Evolutionary conservation across 2,888 invertebrate genomes (phyloP).

Genomic region (Caenorhabditis sp.): DNA sequence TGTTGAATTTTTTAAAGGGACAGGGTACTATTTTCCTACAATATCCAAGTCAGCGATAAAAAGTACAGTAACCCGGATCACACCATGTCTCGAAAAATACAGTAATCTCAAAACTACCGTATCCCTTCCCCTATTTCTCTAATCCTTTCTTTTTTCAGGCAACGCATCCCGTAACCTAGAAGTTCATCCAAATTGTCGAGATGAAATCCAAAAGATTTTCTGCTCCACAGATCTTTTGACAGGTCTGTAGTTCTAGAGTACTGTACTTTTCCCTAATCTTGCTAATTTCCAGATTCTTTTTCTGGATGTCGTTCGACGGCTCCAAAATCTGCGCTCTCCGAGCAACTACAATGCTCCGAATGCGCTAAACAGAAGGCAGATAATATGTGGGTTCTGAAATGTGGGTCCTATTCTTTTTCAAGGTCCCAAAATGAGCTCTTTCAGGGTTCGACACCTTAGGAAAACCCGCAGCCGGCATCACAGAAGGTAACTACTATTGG

Average conservation of each 20-base stretch:
- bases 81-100: no score
- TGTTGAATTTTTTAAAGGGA: no score
- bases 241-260: conserved; percentile 3
- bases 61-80: no score
- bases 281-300: conserved; percentile 3
- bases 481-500: conserved; percentile 71
- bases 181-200: conserved; percentile 47
- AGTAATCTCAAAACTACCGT: no score
- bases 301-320: conserved; percentile 11
- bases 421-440: conserved; percentile 67
- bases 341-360: conserved; percentile 48
- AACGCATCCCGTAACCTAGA: conserved; percentile 39
- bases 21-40: no score
- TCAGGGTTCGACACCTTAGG: conserved; percentile 71
- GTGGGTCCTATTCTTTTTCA: conserved; percentile 43
- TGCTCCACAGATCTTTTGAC: conserved; percentile 58
- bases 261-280: background rate
- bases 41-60: no score
- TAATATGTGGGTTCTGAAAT: conserved; percentile 62
- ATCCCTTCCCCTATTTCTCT: no score
- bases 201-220: conserved; percentile 59
- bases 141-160: conserved; percentile 8
- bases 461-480: conserved; percentile 69
- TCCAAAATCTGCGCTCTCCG: background rate
- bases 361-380: conserved; percentile 53